These are phyloP conservation scores for Megastigmus dorsalis DNA, from an alignment of 2,888 invertebrate genomes.

Conservation along the genomic window DNA sequence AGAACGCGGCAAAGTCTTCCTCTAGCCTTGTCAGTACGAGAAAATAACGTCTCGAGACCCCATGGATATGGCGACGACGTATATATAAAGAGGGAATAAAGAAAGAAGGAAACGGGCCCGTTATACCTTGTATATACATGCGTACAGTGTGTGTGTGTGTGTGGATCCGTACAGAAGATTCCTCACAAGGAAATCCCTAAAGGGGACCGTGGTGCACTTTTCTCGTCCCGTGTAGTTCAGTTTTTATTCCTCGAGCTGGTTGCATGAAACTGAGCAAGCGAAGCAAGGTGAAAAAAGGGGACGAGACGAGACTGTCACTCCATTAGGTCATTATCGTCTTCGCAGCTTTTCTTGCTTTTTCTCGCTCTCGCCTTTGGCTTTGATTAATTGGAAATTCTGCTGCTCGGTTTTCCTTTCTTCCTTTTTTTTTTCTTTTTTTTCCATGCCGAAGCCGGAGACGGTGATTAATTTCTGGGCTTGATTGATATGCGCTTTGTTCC, in stretches of 20 bases:
- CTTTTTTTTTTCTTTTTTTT: too few relatives aligned
- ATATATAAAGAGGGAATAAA: neutral
- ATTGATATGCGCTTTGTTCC: too few relatives aligned
- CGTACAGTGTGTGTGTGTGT: too few relatives aligned
- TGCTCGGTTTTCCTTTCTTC: neutral
- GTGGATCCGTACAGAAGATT: too few relatives aligned
- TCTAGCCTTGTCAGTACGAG: conserved; percentile 11
- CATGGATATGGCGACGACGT: neutral
- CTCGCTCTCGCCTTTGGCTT: neutral
- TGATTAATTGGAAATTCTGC: conserved; percentile 26
- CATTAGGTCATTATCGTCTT: conserved; percentile 25
- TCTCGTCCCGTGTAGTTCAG: neutral
- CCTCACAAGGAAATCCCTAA: conserved; percentile 48
- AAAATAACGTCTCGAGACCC: too few relatives aligned
- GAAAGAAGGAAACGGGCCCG: neutral
- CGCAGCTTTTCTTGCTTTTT: neutral
- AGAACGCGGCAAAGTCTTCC: conserved; percentile 11
- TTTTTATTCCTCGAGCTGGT: conserved; percentile 26
- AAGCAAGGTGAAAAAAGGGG: neutral
- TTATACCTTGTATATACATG: too few relatives aligned
- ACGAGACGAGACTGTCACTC: conserved; percentile 6
- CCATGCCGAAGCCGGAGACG: too few relatives aligned
- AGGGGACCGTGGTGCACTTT: conserved; percentile 30
- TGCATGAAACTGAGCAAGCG: too few relatives aligned
- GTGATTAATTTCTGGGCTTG: too few relatives aligned